Evolutionary conservation across 2,113 vertebrate genomes (phyloP), one percentile per base, ranked within the genome.

Genomic region (Eudyptes chrysolophus): DNA sequence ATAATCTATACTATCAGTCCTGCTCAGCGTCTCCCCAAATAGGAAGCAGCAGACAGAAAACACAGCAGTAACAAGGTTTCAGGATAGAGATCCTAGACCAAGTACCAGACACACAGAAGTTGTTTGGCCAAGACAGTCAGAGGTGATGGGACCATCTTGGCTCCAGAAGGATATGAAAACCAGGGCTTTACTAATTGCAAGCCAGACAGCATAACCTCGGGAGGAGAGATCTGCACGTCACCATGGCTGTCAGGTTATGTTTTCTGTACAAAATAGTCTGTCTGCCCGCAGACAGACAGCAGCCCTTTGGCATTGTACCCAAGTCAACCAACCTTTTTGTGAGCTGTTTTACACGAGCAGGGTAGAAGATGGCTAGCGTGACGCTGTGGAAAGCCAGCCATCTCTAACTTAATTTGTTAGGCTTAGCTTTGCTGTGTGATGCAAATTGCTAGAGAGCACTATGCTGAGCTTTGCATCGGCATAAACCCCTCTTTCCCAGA

Each of bases 401-500:
- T 19, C 42, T 44, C 81, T 71, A 70, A 84, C 22, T 18, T 13
- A 4, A 25, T n/a, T 29, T 61, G 25, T 40, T 36, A 68, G 69
- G 42, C 51, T 94, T 58, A 46, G 55, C 69, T 91, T 75, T 84
- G 51, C 42, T 81, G 42, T 36, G 51, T 57, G 62, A 48, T 74
- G 25, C 55, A 72, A 21, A 66, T 40, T 44, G 13, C 49, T n/a
- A 4, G 48, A 27, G 62, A 30, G 36, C 9, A 1, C 30, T 21
- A 6, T 0, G 0, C 48, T 77, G 58, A 84, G 49, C 40, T 62
- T 60, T 2, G 2, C 19, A 2, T 20, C 10, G 5, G 19, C 10
- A 1, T 32, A 38, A 82, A 30, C 6, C 7, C 8, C 3, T 32
- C 13, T 65, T 81, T 74, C 52, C 38, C 72, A 94, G 68, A 61